Conservation (phyloP, 2,113 vertebrate species). For the Megaceryle maxima region DNA sequence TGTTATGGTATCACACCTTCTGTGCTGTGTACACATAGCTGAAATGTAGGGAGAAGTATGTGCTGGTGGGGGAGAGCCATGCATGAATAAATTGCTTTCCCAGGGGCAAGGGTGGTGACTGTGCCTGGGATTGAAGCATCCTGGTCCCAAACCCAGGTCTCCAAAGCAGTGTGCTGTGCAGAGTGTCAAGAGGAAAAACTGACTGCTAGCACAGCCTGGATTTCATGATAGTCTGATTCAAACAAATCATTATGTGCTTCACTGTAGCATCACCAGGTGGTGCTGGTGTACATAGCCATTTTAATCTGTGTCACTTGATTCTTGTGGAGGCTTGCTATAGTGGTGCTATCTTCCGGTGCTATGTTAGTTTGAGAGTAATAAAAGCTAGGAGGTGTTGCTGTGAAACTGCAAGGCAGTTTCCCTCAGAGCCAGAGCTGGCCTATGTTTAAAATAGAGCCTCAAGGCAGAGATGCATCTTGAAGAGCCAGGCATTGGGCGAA, state of each 20-base stretch:
- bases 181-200: background rate
- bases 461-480: background rate
- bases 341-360: background rate
- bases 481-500: background rate
- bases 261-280: background rate
- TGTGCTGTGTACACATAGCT: background rate
- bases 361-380: background rate
- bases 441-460: background rate
- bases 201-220: background rate
- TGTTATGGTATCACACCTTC: fast-evolving
- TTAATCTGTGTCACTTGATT: background rate
- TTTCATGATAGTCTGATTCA: background rate
- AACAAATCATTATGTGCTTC: background rate
- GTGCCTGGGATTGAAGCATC: background rate
- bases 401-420: background rate
- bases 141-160: fast-evolving
- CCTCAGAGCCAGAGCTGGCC: background rate
- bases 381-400: background rate
- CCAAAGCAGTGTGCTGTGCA: fast-evolving
- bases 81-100: background rate
- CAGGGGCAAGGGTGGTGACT: fast-evolving
- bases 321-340: background rate
- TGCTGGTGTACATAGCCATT: background rate
- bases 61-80: background rate
- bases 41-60: background rate